Percentiles rank a stretch among this genome's conserved stretches.
Conservation (phyloP, 2,113 vertebrate species). For the Silurus meridionalis region DNA sequence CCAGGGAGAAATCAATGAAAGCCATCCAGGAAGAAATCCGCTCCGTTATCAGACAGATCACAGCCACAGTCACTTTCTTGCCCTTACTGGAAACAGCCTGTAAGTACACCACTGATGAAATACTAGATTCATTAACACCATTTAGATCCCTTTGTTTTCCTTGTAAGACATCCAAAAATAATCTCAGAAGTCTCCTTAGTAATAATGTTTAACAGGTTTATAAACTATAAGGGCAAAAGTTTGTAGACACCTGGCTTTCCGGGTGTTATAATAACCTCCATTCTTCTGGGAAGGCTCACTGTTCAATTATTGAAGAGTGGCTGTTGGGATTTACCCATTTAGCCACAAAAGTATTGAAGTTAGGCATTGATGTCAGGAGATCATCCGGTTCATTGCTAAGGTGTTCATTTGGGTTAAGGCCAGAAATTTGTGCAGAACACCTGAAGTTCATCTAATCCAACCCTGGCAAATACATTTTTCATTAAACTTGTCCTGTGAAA, state of each 20-base stretch:
- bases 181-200: neutral
- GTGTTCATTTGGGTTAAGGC: neutral
- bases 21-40: constrained; percentile 95
- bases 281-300: neutral
- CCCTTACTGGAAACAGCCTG: constrained; percentile 89
- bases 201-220: neutral
- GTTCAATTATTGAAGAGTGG: neutral
- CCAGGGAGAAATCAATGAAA: constrained; percentile 90
- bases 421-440: neutral
- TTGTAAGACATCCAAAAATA: neutral
- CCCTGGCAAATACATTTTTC: neutral
- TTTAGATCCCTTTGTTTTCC: neutral
- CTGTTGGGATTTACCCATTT: neutral
- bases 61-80: constrained; percentile 92
- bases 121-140: neutral
- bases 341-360: neutral
- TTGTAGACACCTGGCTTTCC: neutral
- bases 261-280: neutral
- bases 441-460: neutral
- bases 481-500: no score
- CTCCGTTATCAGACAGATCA: constrained; percentile 93
- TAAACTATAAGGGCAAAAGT: neutral
- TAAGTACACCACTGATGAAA: constrained; percentile 70
- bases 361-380: neutral
- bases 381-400: neutral